These are phyloP conservation scores for Neodiprion virginianus DNA, from an alignment of 1,140 invertebrate genomes.

Conservation along the genomic window DNA sequence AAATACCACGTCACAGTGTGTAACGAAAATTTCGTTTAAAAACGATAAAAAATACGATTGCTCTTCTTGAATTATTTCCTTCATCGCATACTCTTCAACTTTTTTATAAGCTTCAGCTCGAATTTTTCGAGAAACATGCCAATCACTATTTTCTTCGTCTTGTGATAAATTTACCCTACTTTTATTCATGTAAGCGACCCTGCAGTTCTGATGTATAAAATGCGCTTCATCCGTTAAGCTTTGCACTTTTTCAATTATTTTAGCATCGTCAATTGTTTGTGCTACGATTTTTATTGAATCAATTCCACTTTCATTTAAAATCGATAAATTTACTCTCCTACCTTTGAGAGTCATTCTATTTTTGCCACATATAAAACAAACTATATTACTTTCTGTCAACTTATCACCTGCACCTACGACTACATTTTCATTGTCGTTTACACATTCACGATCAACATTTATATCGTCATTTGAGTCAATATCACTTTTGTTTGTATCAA, in stretches of 20 bases:
- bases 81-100: conserved; percentile 10
- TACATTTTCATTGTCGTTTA: background rate
- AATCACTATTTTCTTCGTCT: conserved; percentile 13
- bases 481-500: background rate
- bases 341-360: background rate
- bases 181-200: background rate
- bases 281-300: background rate
- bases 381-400: background rate
- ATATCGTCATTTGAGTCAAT: background rate
- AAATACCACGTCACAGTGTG: no score
- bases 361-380: background rate
- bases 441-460: background rate
- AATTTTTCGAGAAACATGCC: conserved; percentile 14
- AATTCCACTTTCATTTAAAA: background rate
- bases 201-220: conserved; percentile 16
- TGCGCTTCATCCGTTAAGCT: conserved; percentile 9
- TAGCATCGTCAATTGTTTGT: background rate
- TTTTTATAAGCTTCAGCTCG: conserved; percentile 15
- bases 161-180: background rate
- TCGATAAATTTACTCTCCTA: conserved; percentile 13
- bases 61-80: conserved; percentile 10
- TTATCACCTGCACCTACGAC: conserved; percentile 2
- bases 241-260: conserved; percentile 11
- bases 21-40: conserved; percentile 18
- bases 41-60: conserved; percentile 14